phyloP scores from a whole-genome alignment of 2,888 invertebrate genomes.

The Trichogramma evanescens region DNA sequence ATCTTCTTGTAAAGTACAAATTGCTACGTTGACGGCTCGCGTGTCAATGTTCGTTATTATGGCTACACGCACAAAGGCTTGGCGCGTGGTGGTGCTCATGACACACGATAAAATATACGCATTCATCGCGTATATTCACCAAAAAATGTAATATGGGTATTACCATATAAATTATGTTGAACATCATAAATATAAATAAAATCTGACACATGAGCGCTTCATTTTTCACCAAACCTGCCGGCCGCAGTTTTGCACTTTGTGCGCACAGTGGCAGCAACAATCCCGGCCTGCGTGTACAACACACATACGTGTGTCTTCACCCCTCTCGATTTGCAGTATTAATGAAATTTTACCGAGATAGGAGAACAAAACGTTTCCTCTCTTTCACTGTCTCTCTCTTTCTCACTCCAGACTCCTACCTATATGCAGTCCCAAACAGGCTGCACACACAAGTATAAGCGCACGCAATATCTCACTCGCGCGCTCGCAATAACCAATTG shows the following conservation, averaged over 20 bases:
- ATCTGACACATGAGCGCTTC: background rate
- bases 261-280: conserved; percentile 14
- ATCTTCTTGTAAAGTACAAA: no score
- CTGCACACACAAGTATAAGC: conserved; percentile 9
- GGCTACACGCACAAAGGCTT: no score
- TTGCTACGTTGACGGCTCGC: no score
- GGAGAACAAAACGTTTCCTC: conserved; percentile 1
- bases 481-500: background rate
- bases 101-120: no score
- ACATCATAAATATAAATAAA: background rate
- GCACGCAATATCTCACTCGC: background rate
- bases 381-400: background rate
- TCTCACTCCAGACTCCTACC: conserved; percentile 4
- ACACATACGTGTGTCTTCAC: no score
- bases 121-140: no score
- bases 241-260: conserved; percentile 27
- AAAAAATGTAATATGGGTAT: no score
- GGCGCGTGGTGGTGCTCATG: no score
- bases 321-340: conserved; percentile 15
- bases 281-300: background rate
- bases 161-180: no score
- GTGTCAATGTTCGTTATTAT: no score
- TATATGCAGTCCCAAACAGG: conserved; percentile 6
- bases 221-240: conserved; percentile 6
- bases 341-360: conserved; percentile 16